phyloP scores from a whole-genome alignment of 2,888 invertebrate species.

The Sphaerophoria taeniata region DNA sequence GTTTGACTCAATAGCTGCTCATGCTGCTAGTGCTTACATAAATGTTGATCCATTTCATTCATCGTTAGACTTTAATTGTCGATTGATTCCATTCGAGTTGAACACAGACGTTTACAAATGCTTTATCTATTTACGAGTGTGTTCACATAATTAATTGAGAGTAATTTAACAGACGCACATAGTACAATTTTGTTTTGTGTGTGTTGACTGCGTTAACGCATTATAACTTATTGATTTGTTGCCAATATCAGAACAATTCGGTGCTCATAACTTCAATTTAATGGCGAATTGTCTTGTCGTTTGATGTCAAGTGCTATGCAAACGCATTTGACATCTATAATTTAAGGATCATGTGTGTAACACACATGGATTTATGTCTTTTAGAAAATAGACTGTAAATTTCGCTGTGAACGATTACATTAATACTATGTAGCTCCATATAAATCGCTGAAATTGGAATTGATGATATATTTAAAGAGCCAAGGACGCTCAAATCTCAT shows the following conservation, averaged over 20 bases:
- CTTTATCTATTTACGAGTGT: no score
- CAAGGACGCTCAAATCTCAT: not conserved
- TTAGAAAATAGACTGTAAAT: no score
- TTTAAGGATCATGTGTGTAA: not conserved
- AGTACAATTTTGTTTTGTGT: not conserved
- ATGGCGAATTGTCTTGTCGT: conserved; percentile 9
- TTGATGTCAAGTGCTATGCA: conserved; percentile 21
- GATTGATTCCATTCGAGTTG: conserved; percentile 34
- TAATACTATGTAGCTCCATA: no score
- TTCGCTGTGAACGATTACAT: no score
- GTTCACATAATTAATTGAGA: conserved; percentile 35
- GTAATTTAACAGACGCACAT: conserved; percentile 35
- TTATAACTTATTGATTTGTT: conserved; percentile 8
- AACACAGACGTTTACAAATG: conserved; percentile 29
- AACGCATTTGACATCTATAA: conserved; percentile 10
- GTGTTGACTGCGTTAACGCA: not conserved
- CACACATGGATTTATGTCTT: no score
- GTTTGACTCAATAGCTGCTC: no score
- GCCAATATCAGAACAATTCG: not conserved
- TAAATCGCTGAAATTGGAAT: no score
- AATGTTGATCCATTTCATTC: conserved; percentile 17
- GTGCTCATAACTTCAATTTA: not conserved
- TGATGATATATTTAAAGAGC: not conserved
- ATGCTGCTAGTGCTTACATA: no score
- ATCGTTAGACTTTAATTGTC: conserved; percentile 27